These are phyloP conservation scores for Halcyon chelicuti DNA, from an alignment of 2,797 vertebrate species.

Conservation along the genomic window DNA sequence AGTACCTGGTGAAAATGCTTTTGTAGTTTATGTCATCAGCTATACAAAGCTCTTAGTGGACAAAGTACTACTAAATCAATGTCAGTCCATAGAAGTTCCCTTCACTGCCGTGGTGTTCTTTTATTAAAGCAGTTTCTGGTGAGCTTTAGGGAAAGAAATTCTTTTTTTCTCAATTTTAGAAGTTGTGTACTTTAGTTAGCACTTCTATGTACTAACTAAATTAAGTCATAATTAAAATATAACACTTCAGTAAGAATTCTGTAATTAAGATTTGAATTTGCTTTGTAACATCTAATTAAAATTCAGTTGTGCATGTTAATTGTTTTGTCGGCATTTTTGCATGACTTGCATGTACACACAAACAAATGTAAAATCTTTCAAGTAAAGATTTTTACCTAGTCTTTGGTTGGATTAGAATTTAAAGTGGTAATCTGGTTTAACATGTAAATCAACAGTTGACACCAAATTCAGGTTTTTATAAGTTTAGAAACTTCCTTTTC, in stretches of 20 bases:
- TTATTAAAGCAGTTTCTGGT: not conserved
- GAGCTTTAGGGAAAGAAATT: not conserved
- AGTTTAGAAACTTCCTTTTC: not conserved
- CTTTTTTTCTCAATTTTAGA: not conserved
- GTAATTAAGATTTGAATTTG: not conserved
- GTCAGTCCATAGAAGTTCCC: not conserved
- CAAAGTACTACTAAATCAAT: not conserved
- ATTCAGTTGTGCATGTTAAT: conserved; percentile 1
- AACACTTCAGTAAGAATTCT: not conserved
- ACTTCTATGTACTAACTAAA: not conserved
- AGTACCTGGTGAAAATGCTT: not conserved
- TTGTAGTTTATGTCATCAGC: not conserved
- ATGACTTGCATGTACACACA: not conserved
- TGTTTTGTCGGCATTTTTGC: conserved; percentile 23
- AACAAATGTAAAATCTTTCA: not conserved
- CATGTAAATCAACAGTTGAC: not conserved
- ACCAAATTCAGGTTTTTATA: not conserved
- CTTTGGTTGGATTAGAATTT: not conserved
- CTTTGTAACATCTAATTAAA: not conserved
- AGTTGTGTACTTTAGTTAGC: no score
- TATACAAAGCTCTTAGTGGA: not conserved
- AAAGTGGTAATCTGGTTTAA: not conserved
- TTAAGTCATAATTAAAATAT: not conserved
- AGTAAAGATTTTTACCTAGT: not conserved
- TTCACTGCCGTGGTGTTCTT: not conserved